These are phyloP conservation scores for Amphiura filiformis DNA, from an alignment of 35 echinoderm and acorn worm genomes.

Conservation along the genomic window DNA sequence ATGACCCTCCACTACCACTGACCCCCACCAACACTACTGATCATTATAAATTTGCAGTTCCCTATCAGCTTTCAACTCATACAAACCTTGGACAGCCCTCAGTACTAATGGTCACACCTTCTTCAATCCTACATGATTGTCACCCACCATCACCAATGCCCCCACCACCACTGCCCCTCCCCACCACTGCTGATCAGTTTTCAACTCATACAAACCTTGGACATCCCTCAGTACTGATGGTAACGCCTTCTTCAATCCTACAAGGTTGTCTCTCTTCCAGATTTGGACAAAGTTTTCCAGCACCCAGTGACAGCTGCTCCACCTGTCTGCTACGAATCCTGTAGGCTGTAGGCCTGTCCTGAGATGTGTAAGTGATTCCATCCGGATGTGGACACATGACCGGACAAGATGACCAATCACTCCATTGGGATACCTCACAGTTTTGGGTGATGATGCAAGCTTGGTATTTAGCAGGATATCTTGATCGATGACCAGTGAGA, in stretches of 20 bases:
- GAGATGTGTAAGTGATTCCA: too few relatives aligned
- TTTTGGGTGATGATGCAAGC: slow-evolving; percentile 63
- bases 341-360: slow-evolving; percentile 1
- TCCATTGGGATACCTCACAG: slow-evolving; percentile 68
- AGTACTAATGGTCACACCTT: too few relatives aligned
- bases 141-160: too few relatives aligned
- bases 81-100: too few relatives aligned
- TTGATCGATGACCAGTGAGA: not conserved
- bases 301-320: slow-evolving; percentile 34
- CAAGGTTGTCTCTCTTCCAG: slow-evolving; percentile 38
- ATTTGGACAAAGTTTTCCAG: slow-evolving; percentile 38
- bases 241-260: slow-evolving; percentile 19
- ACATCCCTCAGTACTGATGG: not conserved
- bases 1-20: too few relatives aligned
- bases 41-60: too few relatives aligned
- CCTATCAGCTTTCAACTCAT: too few relatives aligned
- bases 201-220: too few relatives aligned
- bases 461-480: slow-evolving; percentile 39
- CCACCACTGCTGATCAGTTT: too few relatives aligned
- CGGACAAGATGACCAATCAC: slow-evolving; percentile 64
- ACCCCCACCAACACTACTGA: too few relatives aligned
- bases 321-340: slow-evolving; percentile 26
- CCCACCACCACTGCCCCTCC: too few relatives aligned
- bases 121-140: too few relatives aligned
- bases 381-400: slow-evolving; percentile 34